Percentiles rank a stretch among this genome's conserved stretches.
phyloP scores from a whole-genome alignment of 2,888 invertebrate species.

The Drosophila borealis region DNA sequence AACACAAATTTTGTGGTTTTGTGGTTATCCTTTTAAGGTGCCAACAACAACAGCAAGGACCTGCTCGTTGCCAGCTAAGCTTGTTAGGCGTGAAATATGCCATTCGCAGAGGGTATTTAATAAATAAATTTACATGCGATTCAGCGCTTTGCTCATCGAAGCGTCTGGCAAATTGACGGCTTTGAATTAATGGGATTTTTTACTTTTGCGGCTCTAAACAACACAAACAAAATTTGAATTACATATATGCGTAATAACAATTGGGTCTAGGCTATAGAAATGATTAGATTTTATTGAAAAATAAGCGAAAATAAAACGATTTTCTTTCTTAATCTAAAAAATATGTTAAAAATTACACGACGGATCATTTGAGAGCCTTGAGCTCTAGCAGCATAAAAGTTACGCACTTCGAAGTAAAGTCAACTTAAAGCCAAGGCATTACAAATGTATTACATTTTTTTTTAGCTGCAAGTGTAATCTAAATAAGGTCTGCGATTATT shows the following conservation, averaged over 20 bases:
- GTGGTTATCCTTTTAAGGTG: constrained; percentile 66
- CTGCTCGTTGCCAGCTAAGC: constrained; percentile 46
- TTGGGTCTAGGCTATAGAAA: neutral
- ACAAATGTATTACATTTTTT: neutral
- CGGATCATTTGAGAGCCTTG: neutral
- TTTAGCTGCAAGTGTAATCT: constrained; percentile 8
- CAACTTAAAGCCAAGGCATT: constrained; percentile 1
- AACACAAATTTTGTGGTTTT: constrained; percentile 72
- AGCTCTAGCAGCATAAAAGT: too few relatives aligned
- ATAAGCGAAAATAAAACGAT: too few relatives aligned
- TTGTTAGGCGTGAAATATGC: constrained; percentile 68
- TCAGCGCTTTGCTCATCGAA: constrained; percentile 26
- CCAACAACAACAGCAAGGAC: constrained; percentile 22
- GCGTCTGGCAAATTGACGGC: constrained; percentile 32
- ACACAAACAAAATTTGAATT: constrained; percentile 3
- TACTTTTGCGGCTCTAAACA: constrained; percentile 7
- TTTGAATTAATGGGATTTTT: constrained; percentile 36
- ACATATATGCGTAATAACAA: neutral
- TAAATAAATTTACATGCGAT: constrained; percentile 39
- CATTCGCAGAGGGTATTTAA: constrained; percentile 48
- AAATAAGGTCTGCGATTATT: constrained; percentile 38
- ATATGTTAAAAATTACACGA: too few relatives aligned
- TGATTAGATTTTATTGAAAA: too few relatives aligned
- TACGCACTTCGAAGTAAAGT: neutral
- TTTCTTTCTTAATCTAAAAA: too few relatives aligned